These are phyloP conservation scores for Aporophyla lueneburgensis DNA, from an alignment of 2,888 invertebrate species.

Conservation along the genomic window DNA sequence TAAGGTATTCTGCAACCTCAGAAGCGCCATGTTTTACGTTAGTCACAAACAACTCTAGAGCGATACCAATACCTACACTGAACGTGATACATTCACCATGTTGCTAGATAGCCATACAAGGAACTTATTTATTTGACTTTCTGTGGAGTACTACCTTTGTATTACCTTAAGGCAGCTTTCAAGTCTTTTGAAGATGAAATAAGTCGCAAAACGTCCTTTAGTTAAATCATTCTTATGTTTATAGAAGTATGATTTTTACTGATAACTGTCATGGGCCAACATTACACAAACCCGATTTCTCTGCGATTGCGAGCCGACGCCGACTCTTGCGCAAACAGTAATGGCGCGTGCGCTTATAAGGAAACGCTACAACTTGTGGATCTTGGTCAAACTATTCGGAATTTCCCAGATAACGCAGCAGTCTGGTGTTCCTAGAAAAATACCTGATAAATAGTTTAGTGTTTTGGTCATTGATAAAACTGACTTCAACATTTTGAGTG, in stretches of 20 bases:
- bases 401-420: conserved; percentile 69
- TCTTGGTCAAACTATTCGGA: conserved; percentile 74
- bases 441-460: conserved; percentile 50
- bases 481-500: conserved; percentile 7
- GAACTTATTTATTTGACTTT: conserved; percentile 16
- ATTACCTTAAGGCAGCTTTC: not conserved
- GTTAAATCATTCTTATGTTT: not conserved
- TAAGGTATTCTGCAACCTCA: not conserved
- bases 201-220: no score
- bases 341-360: conserved; percentile 80
- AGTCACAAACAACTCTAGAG: not conserved
- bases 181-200: not conserved
- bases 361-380: conserved; percentile 72
- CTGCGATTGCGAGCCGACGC: conserved; percentile 71
- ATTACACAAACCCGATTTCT: conserved; percentile 84
- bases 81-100: not conserved
- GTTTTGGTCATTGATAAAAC: conserved; percentile 55
- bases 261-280: conserved; percentile 64
- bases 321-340: conserved; percentile 77
- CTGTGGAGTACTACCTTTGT: not conserved
- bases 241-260: conserved; percentile 39
- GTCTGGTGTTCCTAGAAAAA: conserved; percentile 64
- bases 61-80: not conserved
- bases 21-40: not conserved
- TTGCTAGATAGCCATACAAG: not conserved